These are phyloP conservation scores for Pelochelys cantorii DNA, from an alignment of 2,797 vertebrate genomes.

Conservation along the genomic window DNA sequence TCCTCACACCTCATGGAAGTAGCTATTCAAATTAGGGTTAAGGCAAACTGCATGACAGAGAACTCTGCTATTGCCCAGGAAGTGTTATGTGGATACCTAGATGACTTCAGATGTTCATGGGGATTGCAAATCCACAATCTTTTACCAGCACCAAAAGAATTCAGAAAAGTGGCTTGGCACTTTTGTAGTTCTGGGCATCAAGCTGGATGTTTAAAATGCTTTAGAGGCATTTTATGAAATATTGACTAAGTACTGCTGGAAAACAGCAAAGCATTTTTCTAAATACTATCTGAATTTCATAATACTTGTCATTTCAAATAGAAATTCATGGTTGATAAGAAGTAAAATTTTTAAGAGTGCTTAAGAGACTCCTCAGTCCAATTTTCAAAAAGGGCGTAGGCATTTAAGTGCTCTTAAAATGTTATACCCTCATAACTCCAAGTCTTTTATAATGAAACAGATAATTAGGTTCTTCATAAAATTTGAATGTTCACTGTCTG, in stretches of 20 bases:
- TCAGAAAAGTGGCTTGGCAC: background rate
- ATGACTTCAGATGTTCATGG: background rate
- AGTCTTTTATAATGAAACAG: no score
- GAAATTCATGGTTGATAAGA: background rate
- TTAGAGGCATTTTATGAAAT: no score
- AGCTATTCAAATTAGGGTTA: background rate
- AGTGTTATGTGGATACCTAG: background rate
- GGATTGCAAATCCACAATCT: background rate
- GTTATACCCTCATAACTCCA: no score
- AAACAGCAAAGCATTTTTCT: background rate
- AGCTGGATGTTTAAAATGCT: background rate
- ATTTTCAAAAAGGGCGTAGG: no score
- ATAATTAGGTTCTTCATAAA: no score
- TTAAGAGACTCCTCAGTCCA: no score
- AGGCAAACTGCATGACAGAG: background rate
- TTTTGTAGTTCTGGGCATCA: background rate
- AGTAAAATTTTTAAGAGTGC: background rate
- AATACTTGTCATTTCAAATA: background rate
- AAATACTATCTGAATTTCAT: background rate
- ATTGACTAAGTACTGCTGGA: background rate
- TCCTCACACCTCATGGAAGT: background rate
- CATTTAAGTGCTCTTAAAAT: no score
- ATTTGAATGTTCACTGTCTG: no score
- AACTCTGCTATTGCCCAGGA: background rate
- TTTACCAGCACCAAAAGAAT: background rate